Evolutionary conservation across 2,888 invertebrate species (phyloP).

Genomic region (Sminthurides aquaticus): DNA sequence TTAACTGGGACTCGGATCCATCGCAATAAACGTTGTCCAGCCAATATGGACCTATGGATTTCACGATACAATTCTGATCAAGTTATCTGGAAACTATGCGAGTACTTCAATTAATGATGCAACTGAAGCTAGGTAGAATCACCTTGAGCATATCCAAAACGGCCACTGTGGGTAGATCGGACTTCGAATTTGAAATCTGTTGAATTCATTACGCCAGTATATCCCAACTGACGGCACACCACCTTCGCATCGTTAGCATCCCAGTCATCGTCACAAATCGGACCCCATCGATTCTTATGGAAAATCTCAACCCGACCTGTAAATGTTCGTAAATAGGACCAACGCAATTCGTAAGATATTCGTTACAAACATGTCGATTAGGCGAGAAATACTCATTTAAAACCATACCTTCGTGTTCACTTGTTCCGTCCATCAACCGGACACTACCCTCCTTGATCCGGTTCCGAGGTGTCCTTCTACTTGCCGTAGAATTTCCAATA

Average conservation of each 20-base stretch:
- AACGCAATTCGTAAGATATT: too few species aligned
- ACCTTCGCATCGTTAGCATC: conserved; percentile 72
- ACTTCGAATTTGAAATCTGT: conserved; percentile 47
- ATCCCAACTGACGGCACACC: conserved; percentile 70
- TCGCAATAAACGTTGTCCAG: conserved; percentile 83
- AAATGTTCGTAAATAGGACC: too few species aligned
- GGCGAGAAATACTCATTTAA: background rate
- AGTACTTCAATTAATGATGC: too few species aligned
- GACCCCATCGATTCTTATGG: conserved; percentile 83
- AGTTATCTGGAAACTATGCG: too few species aligned
- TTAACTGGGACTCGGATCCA: conserved; percentile 66
- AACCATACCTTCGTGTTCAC: conserved; percentile 61
- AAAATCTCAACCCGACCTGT: conserved; percentile 82
- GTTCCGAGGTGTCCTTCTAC: conserved; percentile 61
- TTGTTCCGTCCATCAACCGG: conserved; percentile 62
- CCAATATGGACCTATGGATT: conserved; percentile 60
- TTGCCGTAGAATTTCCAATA: conserved; percentile 50
- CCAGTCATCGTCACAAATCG: conserved; percentile 89
- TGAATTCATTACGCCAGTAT: conserved; percentile 46
- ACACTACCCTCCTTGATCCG: conserved; percentile 66
- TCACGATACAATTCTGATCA: background rate
- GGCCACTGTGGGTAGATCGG: conserved; percentile 63
- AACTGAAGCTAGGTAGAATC: conserved; percentile 45
- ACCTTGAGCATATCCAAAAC: conserved; percentile 69
- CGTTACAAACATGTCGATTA: too few species aligned